Evolutionary conservation across 2,113 vertebrate species (phyloP).

Genomic region (Columba janthina): DNA sequence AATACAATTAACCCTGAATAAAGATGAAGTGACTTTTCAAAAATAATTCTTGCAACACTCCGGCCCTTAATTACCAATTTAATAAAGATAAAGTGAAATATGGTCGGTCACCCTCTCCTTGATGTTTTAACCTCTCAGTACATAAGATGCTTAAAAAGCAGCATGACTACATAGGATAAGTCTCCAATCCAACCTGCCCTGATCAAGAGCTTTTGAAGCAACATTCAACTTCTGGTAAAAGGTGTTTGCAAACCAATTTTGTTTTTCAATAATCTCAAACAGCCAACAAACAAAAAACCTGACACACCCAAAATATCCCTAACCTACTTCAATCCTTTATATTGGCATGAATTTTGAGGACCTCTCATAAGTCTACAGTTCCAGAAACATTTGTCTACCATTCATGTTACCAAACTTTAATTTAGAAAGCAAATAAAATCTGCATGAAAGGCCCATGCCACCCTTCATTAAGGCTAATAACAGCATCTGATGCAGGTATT

Average conservation of each 20-base stretch:
- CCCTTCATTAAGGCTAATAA: not conserved
- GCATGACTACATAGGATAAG: not conserved
- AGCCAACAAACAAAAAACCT: too few relatives aligned
- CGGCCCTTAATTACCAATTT: constrained; percentile 44
- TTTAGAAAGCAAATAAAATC: not conserved
- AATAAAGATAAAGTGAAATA: not conserved
- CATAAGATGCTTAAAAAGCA: constrained; percentile 1
- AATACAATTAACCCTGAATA: constrained; percentile 48
- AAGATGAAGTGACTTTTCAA: constrained; percentile 48
- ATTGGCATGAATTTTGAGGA: not conserved
- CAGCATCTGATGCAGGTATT: not conserved
- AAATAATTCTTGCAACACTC: constrained; percentile 31
- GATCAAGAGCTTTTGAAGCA: not conserved
- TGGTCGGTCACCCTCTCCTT: not conserved
- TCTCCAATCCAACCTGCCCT: not conserved
- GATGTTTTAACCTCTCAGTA: constrained; percentile 2
- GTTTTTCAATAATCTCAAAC: not conserved
- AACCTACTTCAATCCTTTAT: not conserved
- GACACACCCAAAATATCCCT: not conserved
- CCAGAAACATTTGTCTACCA: not conserved
- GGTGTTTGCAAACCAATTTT: not conserved
- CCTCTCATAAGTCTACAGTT: not conserved
- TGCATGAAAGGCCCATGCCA: not conserved
- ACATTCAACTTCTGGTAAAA: not conserved
- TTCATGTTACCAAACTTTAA: not conserved